phyloP scores from a whole-genome alignment of 2,113 vertebrate species.

The Mionectes macconnelli region DNA sequence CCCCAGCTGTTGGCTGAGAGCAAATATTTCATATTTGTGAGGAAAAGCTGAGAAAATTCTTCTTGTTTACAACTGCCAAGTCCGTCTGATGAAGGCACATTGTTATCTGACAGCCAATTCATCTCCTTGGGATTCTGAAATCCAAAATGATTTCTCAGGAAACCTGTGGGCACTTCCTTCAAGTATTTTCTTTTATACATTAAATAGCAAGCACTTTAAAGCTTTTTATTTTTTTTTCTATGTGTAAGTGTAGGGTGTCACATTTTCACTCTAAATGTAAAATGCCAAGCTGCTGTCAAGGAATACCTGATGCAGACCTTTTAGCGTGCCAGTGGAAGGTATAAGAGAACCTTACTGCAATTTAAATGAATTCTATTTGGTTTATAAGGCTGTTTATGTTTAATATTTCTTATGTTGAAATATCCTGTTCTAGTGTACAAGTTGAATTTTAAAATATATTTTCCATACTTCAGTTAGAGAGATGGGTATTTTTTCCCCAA shows the following conservation, averaged over 20 bases:
- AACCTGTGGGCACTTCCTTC: conserved; percentile 69
- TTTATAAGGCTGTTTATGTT: neutral
- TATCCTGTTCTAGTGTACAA: neutral
- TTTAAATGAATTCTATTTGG: neutral
- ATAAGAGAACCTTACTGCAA: neutral
- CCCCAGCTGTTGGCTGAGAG: conserved; percentile 77
- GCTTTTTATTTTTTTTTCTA: neutral
- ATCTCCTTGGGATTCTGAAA: conserved; percentile 79
- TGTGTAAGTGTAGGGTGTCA: neutral
- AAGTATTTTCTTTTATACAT: conserved; percentile 64
- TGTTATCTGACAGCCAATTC: conserved; percentile 83
- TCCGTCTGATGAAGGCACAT: conserved; percentile 79
- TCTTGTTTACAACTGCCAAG: conserved; percentile 84
- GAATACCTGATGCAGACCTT: neutral
- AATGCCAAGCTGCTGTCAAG: neutral
- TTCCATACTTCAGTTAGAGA: neutral
- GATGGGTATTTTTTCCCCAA: too few relatives aligned
- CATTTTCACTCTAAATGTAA: neutral
- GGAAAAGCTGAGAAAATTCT: conserved; percentile 79
- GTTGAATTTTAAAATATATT: neutral
- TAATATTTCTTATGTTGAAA: neutral
- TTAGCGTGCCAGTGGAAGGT: neutral
- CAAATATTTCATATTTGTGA: conserved; percentile 86
- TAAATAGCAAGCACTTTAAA: neutral
- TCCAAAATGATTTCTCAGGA: conserved; percentile 78